These are phyloP conservation scores for Oncorhynchus mykiss DNA, from an alignment of 2,113 vertebrate species.

Conservation along the genomic window DNA sequence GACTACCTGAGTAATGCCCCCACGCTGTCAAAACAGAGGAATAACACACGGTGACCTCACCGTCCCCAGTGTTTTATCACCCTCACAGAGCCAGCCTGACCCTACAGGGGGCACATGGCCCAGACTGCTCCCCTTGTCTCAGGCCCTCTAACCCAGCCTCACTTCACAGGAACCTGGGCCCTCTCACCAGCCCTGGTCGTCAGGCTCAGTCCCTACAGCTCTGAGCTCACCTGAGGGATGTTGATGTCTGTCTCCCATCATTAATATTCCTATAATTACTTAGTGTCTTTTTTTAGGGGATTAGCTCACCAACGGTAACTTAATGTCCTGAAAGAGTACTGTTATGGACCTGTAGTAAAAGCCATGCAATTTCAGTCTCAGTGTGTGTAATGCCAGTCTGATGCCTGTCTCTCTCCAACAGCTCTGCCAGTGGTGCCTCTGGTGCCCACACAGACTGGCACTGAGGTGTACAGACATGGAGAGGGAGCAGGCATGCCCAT, in stretches of 20 bases:
- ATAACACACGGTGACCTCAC: constrained; percentile 4
- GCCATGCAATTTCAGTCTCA: background rate
- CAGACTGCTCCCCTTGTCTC: background rate
- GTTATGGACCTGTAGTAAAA: background rate
- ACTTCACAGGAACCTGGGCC: too few relatives aligned
- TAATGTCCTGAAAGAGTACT: background rate
- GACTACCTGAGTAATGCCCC: background rate
- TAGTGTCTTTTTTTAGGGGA: background rate
- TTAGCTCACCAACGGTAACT: background rate
- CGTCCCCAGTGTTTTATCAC: background rate
- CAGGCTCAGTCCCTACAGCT: background rate
- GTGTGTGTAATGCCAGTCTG: constrained; percentile 7
- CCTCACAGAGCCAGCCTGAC: background rate
- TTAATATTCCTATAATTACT: background rate
- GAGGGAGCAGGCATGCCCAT: constrained; percentile 37
- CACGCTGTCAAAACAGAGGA: background rate
- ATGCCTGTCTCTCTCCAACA: constrained; percentile 34
- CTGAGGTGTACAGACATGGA: constrained; percentile 57
- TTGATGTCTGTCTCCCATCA: constrained; percentile 11
- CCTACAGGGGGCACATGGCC: background rate
- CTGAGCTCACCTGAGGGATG: constrained; percentile 4
- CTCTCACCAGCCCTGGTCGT: background rate
- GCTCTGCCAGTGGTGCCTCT: constrained; percentile 39
- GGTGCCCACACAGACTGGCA: constrained; percentile 54
- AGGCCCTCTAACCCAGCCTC: background rate